Percentiles rank a stretch among this genome's conserved stretches.
phyloP scores from a whole-genome alignment of 2,888 invertebrate species.

The Temnothorax rugatulus region DNA sequence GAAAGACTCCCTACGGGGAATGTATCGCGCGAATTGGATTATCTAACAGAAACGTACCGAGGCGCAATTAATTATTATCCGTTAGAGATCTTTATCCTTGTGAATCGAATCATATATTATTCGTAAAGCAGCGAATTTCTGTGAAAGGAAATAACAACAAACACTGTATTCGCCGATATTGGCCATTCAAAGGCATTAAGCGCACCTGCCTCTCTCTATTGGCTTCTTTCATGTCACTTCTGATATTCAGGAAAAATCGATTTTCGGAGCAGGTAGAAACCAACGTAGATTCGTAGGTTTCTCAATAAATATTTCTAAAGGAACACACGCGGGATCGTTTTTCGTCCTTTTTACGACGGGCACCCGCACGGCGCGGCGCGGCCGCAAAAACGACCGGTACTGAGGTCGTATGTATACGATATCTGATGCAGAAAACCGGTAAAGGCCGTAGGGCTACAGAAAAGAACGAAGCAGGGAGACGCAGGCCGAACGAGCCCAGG shows the following conservation, averaged over 20 bases:
- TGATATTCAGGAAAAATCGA: constrained; percentile 46
- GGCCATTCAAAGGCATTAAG: neutral
- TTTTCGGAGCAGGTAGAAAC: constrained; percentile 70
- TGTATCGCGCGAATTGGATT: constrained; percentile 32
- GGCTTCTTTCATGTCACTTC: neutral
- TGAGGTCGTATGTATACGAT: constrained; percentile 82
- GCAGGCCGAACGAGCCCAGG: constrained; percentile 55
- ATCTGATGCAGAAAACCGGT: constrained; percentile 86
- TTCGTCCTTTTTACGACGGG: constrained; percentile 63
- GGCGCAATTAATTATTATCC: constrained; percentile 42
- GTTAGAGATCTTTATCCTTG: constrained; percentile 29
- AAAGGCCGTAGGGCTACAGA: constrained; percentile 79
- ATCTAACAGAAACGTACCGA: constrained; percentile 18
- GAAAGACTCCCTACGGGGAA: constrained; percentile 26
- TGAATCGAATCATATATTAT: constrained; percentile 31
- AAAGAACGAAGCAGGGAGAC: constrained; percentile 46
- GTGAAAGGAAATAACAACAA: neutral
- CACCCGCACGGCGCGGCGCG: constrained; percentile 54
- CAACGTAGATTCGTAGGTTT: constrained; percentile 50
- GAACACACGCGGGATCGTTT: constrained; percentile 49
- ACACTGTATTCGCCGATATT: neutral
- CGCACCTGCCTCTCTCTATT: constrained; percentile 27
- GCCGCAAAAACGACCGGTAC: constrained; percentile 63
- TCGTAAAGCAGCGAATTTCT: constrained; percentile 8
- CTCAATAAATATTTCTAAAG: constrained; percentile 75